Evolutionary conservation across 2,113 vertebrate species (phyloP).

Genomic region (Eretmochelys imbricata): DNA sequence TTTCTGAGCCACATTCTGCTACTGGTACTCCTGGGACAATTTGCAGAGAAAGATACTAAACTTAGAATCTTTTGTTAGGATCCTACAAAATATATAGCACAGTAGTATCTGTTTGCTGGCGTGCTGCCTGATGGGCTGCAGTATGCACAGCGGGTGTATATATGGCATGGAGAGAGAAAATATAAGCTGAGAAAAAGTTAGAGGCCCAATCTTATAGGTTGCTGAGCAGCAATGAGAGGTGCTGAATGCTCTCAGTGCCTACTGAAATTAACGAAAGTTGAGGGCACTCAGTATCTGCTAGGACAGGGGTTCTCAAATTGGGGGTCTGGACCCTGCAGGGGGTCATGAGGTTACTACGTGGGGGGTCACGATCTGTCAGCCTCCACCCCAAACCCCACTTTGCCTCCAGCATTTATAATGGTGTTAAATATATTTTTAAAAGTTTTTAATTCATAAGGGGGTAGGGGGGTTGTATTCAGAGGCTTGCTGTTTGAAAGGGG

Average conservation of each 20-base stretch:
- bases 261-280: background rate
- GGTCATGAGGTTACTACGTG: too few relatives aligned
- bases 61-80: background rate
- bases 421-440: too few relatives aligned
- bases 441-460: too few relatives aligned
- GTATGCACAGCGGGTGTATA: fast-evolving
- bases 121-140: background rate
- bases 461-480: too few relatives aligned
- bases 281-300: background rate
- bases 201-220: background rate
- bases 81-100: background rate
- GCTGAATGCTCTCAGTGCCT: background rate
- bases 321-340: too few relatives aligned
- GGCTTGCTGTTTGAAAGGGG: too few relatives aligned
- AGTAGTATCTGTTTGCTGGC: background rate
- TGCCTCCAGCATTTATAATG: too few relatives aligned
- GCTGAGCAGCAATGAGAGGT: background rate
- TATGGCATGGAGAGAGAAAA: background rate
- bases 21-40: background rate
- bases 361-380: too few relatives aligned
- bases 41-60: background rate
- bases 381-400: too few relatives aligned
- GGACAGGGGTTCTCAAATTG: background rate
- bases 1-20: background rate
- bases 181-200: background rate